Conservation (phyloP, 53 echinoderm and acorn worm species). For the Hippasteria phrygiana region DNA sequence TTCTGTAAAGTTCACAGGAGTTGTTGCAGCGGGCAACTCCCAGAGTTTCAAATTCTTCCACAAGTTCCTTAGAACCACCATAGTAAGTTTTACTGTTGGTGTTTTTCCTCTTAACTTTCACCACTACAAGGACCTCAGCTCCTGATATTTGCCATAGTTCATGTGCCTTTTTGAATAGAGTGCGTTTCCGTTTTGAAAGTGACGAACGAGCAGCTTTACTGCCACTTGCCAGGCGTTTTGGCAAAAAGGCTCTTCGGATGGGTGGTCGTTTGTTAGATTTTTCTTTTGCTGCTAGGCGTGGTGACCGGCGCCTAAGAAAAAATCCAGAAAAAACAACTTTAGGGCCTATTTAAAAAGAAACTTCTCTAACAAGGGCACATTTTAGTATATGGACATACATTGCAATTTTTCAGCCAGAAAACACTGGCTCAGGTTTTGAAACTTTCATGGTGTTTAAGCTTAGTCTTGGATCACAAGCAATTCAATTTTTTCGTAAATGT, state of each 20-base stretch:
- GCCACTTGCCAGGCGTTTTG: constrained; percentile 13
- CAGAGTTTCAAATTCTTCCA: not conserved
- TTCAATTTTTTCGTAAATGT: too few relatives aligned
- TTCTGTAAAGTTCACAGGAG: constrained; percentile 11
- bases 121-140: constrained; percentile 22
- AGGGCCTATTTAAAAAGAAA: too few relatives aligned
- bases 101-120: constrained; percentile 27
- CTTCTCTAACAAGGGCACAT: too few relatives aligned
- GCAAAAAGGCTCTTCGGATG: constrained; percentile 14
- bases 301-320: not conserved
- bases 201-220: constrained; percentile 9
- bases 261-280: not conserved
- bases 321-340: not conserved
- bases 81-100: not conserved
- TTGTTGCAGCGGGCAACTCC: not conserved
- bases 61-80: constrained; percentile 8
- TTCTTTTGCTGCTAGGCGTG: constrained; percentile 11
- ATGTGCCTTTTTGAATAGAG: constrained; percentile 20
- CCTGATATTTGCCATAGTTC: constrained; percentile 13
- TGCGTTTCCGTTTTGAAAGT: constrained; percentile 7
- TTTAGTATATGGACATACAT: too few relatives aligned
- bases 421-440: too few relatives aligned
- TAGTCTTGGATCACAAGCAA: too few relatives aligned
- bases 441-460: too few relatives aligned
- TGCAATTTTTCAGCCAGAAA: too few relatives aligned